phyloP scores from a whole-genome alignment of 2,888 invertebrate genomes.

The Sarcophaga subvicina region DNA sequence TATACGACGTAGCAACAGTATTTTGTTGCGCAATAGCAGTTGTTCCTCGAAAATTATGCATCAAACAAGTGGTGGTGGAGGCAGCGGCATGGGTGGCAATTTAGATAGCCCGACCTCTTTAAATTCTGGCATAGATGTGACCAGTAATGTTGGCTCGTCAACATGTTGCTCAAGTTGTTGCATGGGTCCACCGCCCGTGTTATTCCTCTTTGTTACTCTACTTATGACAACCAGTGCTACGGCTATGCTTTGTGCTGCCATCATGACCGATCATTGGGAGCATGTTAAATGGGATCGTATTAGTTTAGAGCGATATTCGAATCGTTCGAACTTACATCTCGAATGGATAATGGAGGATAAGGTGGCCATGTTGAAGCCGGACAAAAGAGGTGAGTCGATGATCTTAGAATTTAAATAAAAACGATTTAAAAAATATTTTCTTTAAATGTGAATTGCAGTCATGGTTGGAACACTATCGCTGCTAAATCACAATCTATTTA shows the following conservation, averaged over 20 bases:
- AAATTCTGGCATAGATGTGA: constrained; percentile 78
- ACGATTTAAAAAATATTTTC: no score
- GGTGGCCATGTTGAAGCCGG: constrained; percentile 86
- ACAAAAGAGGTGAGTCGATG: constrained; percentile 76
- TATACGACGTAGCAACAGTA: constrained; percentile 78
- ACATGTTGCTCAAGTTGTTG: constrained; percentile 79
- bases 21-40: constrained; percentile 79
- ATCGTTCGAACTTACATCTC: constrained; percentile 83
- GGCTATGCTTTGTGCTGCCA: constrained; percentile 91
- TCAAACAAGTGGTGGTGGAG: constrained; percentile 66
- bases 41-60: constrained; percentile 79
- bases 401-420: no score
- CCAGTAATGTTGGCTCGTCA: constrained; percentile 74
- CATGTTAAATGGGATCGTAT: constrained; percentile 91
- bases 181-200: constrained; percentile 80
- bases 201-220: constrained; percentile 82
- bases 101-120: constrained; percentile 77
- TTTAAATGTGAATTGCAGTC: no score
- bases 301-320: constrained; percentile 79
- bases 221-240: constrained; percentile 89
- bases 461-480: no score
- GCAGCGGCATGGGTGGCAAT: constrained; percentile 67
- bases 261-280: constrained; percentile 96
- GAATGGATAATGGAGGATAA: constrained; percentile 90
- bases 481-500: no score